Evolutionary conservation across 2,888 invertebrate genomes (phyloP), one percentile per base, ranked within the genome.

Genomic region (Neuroscelio doddi): DNA sequence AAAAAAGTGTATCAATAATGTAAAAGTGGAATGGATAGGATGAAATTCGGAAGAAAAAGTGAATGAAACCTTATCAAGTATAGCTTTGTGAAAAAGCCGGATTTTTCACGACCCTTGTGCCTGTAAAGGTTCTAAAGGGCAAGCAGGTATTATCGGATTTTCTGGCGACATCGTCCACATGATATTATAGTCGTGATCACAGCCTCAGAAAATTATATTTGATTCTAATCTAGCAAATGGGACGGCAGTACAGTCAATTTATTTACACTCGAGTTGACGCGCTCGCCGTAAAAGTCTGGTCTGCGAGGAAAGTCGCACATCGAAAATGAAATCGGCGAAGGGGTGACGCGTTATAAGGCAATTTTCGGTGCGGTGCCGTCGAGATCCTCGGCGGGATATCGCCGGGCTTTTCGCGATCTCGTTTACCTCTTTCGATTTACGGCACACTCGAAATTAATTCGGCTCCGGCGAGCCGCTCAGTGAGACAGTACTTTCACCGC

Each of bases 221-320:
- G 79, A 81, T 80, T 80, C 79, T 80, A 79, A 80, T 80, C 81
- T 80, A 76, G 75, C 77, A 79, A 80, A 80, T 80, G 78, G 80
- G 76, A 78, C 75, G 75, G 71, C 70, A 69, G 71, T 66, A 70
- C 76, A 73, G 76, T 76, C 78, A 78, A 79, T 80, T 81, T 81
- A 80, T 80, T 80, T 79, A 78, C 80, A 77, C 79, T 80, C 69
- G 72, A 71, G 61, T 76, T 77, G 73, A 69, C 56, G 64, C 65
- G 65, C 12, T 46, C 65, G 53, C 64, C 59, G 74, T 51, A 72
- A 73, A 73, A 71, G 69, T 75, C 59, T 74, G 67, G 75, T 45
- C 53, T 41, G 10, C 26, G 12, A 29, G 32, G 21, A 29, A 26
- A 24, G 26, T 68, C 70, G 14, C 42, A 8, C 41, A 9, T 14